Evolutionary conservation across 1,140 invertebrate species (phyloP).

Genomic region (Pseudomyrmex sp.): DNA sequence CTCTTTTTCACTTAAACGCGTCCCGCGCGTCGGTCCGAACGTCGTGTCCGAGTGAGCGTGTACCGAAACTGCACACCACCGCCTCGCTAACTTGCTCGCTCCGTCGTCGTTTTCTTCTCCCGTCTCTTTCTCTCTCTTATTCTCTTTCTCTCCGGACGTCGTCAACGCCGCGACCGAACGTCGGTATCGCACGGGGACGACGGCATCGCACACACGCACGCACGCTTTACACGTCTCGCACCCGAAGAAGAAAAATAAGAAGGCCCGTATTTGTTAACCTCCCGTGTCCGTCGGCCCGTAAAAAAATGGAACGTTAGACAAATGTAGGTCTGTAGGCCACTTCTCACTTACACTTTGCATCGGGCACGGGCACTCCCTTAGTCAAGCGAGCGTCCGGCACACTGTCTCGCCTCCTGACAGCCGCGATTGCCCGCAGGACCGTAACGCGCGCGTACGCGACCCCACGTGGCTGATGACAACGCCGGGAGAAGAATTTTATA

Average conservation of each 20-base stretch:
- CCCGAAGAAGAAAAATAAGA: slow-evolving; percentile 28
- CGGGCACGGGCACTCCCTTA: slow-evolving; percentile 82
- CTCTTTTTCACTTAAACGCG: slow-evolving; percentile 64
- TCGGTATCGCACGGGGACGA: slow-evolving; percentile 67
- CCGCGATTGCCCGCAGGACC: slow-evolving; percentile 63
- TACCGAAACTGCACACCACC: slow-evolving; percentile 70
- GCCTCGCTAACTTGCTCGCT: slow-evolving; percentile 51
- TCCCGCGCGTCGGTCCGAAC: slow-evolving; percentile 63
- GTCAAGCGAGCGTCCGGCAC: slow-evolving; percentile 83
- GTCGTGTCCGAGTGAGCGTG: slow-evolving; percentile 60
- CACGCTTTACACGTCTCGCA: slow-evolving; percentile 14
- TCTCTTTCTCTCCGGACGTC: slow-evolving; percentile 29
- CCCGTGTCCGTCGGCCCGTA: slow-evolving; percentile 68
- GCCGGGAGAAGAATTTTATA: too few species aligned
- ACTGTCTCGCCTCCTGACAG: slow-evolving; percentile 70
- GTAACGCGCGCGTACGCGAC: slow-evolving; percentile 31
- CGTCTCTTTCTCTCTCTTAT: slow-evolving; percentile 3
- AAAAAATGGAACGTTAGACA: slow-evolving; percentile 87
- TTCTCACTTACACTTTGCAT: slow-evolving; percentile 88
- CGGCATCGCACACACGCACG: slow-evolving; percentile 63
- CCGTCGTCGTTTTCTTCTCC: slow-evolving; percentile 29
- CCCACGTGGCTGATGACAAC: not conserved
- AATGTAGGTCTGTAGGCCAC: slow-evolving; percentile 90
- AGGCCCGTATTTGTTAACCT: slow-evolving; percentile 68
- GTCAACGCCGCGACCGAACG: slow-evolving; percentile 60